Base-by-base conservation (phyloP, 2,113 vertebrate species). In the Oplegnathus fasciatus region DNA sequence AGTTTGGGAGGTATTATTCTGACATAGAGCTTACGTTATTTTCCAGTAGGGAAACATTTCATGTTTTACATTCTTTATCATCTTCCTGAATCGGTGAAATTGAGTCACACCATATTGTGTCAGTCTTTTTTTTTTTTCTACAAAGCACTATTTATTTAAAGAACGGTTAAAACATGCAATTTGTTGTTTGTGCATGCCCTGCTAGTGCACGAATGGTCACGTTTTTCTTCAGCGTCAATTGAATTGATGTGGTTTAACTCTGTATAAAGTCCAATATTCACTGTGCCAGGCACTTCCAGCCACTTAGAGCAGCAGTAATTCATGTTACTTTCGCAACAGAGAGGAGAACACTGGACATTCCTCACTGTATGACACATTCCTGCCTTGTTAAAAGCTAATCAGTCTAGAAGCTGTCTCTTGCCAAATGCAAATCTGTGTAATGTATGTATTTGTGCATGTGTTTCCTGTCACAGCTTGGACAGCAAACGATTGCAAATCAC, bases 321-420 rank as follows among this genome's bases (percentile, higher is more conserved):
- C 68, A 62, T 18, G 37, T 62, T 60, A 37, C 55, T 67, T 46
- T 42, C 79, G 83, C 83, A 77, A 15, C 40, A 58, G 85, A 84
- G 69, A 65, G 68, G 60, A 85, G 66, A 72, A 58, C 70, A 83
- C 73, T 52, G 69, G 77, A 91, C 80, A 83, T 92, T 89, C 83
- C 90, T 91, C 84, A 74, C 44, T 73, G 34, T 62, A 34, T 40
- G 58, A 84, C 88, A 88, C 90, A 91, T 91, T 92, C 86, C 87
- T 86, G 86, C 74, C 89, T 86, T 87, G 72, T 73, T 82, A 75
- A 90, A 73, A 77, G 78, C 77, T 52, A 50, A 78, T 74, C 72
- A 30, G n/a, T 92, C 74, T 67, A 13, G 54, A 58, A 71, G 28
- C 26, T 70, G 44, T 72, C 57, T 87, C 57, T 87, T 86, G 81